Conservation (phyloP, 92 coral and sea anemone genomes). For the Meandrina meandrites region DNA sequence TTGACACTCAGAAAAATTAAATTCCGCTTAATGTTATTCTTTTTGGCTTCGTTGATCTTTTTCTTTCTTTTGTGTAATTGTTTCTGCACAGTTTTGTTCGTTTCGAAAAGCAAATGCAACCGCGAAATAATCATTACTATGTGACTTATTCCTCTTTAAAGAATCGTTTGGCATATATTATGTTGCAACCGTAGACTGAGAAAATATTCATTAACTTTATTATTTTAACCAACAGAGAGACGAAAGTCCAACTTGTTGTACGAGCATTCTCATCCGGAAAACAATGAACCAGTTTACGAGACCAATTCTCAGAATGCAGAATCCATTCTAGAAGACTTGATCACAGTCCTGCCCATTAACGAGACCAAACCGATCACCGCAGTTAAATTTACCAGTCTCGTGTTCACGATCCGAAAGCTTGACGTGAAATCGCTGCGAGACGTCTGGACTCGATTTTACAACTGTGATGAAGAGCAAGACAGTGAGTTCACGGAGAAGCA, state of each 20-base stretch:
- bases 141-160: too few relatives aligned
- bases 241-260: slow-evolving; percentile 35
- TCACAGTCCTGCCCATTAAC: slow-evolving; percentile 41
- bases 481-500: slow-evolving; percentile 42
- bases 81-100: neutral
- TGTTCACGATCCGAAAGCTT: slow-evolving; percentile 55
- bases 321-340: slow-evolving; percentile 51
- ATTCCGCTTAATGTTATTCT: neutral
- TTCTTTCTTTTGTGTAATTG: neutral
- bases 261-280: slow-evolving; percentile 15
- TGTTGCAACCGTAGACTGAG: neutral
- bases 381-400: slow-evolving; percentile 52
- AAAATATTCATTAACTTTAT: neutral
- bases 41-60: neutral
- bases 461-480: slow-evolving; percentile 26
- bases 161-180: too few relatives aligned
- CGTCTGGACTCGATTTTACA: slow-evolving; percentile 49
- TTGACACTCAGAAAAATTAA: neutral
- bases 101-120: neutral
- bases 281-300: neutral
- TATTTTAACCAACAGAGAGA: slow-evolving; percentile 19
- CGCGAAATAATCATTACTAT: too few relatives aligned
- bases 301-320: slow-evolving; percentile 18
- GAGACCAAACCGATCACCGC: slow-evolving; percentile 56
- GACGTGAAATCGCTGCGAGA: slow-evolving; percentile 32